These are phyloP conservation scores for Phalangium opilio DNA, from an alignment of 2,888 invertebrate genomes.

Conservation along the genomic window DNA sequence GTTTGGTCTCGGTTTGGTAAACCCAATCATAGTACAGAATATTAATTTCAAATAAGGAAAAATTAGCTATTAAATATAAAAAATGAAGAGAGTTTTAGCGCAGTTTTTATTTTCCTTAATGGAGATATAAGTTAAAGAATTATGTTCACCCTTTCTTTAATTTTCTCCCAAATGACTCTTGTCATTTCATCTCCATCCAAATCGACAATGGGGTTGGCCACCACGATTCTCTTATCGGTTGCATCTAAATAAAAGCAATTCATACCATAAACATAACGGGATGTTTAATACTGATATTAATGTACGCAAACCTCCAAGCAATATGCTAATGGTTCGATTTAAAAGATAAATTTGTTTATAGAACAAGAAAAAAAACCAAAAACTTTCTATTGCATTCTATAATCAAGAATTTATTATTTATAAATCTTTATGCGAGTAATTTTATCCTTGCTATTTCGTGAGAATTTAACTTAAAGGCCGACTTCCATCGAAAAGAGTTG, in stretches of 20 bases:
- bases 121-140: too few relatives aligned
- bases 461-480: too few relatives aligned
- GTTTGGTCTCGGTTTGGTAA: constrained; percentile 65
- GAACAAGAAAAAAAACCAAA: too few relatives aligned
- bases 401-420: too few relatives aligned
- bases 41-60: constrained; percentile 42
- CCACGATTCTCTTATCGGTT: constrained; percentile 15
- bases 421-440: too few relatives aligned
- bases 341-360: too few relatives aligned
- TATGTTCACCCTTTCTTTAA: constrained; percentile 51
- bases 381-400: too few relatives aligned
- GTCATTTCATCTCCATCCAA: constrained; percentile 91
- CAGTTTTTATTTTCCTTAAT: too few relatives aligned
- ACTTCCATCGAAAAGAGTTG: too few relatives aligned
- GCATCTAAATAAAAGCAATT: constrained; percentile 10
- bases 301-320: too few relatives aligned
- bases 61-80: constrained; percentile 32
- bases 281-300: background rate
- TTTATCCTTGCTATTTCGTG: too few relatives aligned
- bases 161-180: constrained; percentile 74
- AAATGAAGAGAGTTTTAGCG: background rate
- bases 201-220: constrained; percentile 50
- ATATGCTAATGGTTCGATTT: too few relatives aligned
- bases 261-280: background rate
- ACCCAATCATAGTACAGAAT: constrained; percentile 37